Base-by-base conservation (phyloP, 2,888 invertebrate genomes). In the Magallana nippona region DNA sequence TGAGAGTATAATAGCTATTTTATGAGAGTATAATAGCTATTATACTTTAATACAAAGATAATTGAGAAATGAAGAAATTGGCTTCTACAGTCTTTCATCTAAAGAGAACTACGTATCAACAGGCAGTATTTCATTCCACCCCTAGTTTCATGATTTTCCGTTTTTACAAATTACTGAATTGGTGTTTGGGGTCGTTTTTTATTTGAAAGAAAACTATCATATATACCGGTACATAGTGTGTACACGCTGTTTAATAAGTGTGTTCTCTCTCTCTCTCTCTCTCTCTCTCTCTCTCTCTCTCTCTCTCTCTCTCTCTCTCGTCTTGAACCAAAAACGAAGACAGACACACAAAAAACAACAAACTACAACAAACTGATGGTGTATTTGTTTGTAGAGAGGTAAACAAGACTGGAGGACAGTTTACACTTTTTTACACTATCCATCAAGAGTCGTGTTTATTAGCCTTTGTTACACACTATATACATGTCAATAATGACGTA, bases 231-330 rank as follows among this genome's bases (percentile, higher is more conserved):
- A 2, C 27, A 27, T 27, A 27, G 1, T 27, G 27, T 27, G 27
- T 27, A 27, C 27, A 27, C 27, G 1, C 27, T 27, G 27, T 27
- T 27, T 27, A 27, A 27, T 71, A 10, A 1, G 13, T n/a, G 27
- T 17, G 3, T 55, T 44, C 55, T 55, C 79, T 44, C 27, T 79
- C 79, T 55, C 79, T 79, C 44, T 22, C 44, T 79, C 27, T 79
- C 44, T 27, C 79, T 27, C 79, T 44, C 79, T 44, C 79, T 55
- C 55, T 27, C 55, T 27, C 79, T 55, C 79, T 27, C 79, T 79
- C 32, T 17, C 79, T 55, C 55, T 44, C 79, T 79, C 79, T 55
- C 15, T 79, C 55, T 80, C 55, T 11, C 56, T 17, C 58, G 3
- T 22, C 55, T n/a, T n/a, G 11, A 81, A 56, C 17, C 19, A 60